These are phyloP conservation scores for Azemiops feae DNA, from an alignment of 2,113 vertebrate genomes.

Conservation along the genomic window DNA sequence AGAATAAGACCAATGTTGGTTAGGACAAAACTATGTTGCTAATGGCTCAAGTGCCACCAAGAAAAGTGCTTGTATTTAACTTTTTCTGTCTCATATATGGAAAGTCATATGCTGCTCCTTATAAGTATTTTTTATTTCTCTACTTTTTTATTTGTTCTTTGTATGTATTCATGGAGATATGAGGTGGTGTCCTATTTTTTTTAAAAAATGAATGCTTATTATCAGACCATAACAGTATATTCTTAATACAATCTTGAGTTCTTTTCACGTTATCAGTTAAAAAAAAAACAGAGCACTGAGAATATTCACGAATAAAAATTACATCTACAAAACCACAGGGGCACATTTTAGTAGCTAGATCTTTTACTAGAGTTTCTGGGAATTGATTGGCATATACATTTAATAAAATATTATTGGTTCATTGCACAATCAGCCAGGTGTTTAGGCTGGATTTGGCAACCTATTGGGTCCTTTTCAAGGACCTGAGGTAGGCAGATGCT, in stretches of 20 bases:
- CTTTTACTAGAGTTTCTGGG: background rate
- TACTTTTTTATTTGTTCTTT: background rate
- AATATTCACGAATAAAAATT: slow-evolving; percentile 15
- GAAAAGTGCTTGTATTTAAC: slow-evolving; percentile 1
- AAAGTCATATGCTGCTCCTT: slow-evolving; percentile 4
- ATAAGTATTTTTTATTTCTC: slow-evolving; percentile 16
- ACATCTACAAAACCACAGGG: background rate
- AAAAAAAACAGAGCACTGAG: slow-evolving; percentile 4
- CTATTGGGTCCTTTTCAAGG: background rate
- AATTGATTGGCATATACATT: background rate
- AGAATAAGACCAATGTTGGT: slow-evolving; percentile 17
- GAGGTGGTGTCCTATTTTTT: slow-evolving; percentile 34
- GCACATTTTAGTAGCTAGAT: background rate
- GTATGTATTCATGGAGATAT: background rate
- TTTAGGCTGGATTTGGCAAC: background rate
- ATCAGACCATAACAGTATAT: slow-evolving; percentile 13
- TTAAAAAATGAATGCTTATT: slow-evolving; percentile 42
- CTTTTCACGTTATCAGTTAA: slow-evolving; percentile 36
- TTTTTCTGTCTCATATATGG: background rate
- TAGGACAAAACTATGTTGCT: background rate
- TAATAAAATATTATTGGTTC: background rate
- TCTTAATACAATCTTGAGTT: background rate
- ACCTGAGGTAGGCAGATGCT: background rate
- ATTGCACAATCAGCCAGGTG: background rate
- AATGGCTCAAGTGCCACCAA: slow-evolving; percentile 5